Base-by-base conservation (phyloP, 2,113 vertebrate genomes). In the Lagopus leucura region DNA sequence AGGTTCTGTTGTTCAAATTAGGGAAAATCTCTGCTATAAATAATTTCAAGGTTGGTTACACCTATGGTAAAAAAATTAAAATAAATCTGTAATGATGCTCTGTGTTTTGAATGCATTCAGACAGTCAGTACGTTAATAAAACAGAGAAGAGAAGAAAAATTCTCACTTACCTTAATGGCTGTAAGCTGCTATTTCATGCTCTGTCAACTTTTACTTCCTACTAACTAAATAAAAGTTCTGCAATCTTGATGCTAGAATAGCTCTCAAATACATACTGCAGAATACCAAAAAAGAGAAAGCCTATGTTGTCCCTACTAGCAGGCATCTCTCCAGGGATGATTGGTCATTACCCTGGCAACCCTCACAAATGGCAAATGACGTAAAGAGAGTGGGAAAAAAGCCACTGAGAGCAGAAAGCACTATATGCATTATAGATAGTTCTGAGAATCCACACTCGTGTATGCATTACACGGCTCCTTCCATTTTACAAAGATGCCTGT, bases 301-400 rank as follows among this genome's bases (percentile, higher is more conserved):
- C 96, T 96, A 97, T 97, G 95, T 97, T 92, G 97, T 98, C 97
- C 97, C 98, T 98, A 98, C 98, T 97, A 97, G 95, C 96, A 98
- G 96, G 97, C 97, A 98, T 95, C 96, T 98, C 98, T 98, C 98
- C 98, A 97, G 95, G 98, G 98, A 98, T 98, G 98, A 98, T 95
- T 98, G 97, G 98, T 97, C 97, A 98, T 99, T 98, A 98, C 98
- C 98, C 97, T 97, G 98, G 98, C 97, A 99, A 99, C 98, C 96
- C 96, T 97, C 97, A 98, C 98, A 98, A 99, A 98, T 98, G 98
- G 98, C 98, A 98, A 97, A 97, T 99, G 98, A 99, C 98, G 97
- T 99, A 98, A 99, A 98, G 98, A 97, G 98, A 98, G 97, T 98
- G 98, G 98, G 98, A 98, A 98, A 98, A 98, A 97, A 98, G 97